Evolutionary conservation across 2,888 invertebrate species (phyloP).

Genomic region (Tetrapedia diversipes): DNA sequence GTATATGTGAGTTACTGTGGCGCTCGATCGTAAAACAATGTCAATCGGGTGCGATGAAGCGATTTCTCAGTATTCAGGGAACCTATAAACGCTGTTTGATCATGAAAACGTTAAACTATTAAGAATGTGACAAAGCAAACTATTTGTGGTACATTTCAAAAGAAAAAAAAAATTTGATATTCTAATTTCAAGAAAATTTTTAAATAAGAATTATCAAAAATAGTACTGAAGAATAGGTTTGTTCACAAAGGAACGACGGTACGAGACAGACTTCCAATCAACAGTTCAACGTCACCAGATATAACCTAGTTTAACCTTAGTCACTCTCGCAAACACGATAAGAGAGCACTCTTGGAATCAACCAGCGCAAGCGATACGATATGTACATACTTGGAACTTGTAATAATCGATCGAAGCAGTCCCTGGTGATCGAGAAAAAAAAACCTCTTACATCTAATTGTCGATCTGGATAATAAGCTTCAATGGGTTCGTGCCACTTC

Average conservation of each 20-base stretch:
- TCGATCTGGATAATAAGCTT: slow-evolving; percentile 67
- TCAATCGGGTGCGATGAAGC: slow-evolving; percentile 55
- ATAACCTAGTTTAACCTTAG: slow-evolving; percentile 14
- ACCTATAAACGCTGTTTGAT: background rate
- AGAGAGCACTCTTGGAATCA: slow-evolving; percentile 9
- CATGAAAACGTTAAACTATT: slow-evolving; percentile 15
- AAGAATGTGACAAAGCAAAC: too few relatives aligned
- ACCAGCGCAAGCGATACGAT: background rate
- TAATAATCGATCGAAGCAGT: slow-evolving; percentile 40
- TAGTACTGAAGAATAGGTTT: too few relatives aligned
- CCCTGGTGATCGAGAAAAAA: slow-evolving; percentile 39
- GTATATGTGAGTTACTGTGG: slow-evolving; percentile 53
- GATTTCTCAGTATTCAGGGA: slow-evolving; percentile 49
- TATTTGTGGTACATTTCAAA: too few relatives aligned
- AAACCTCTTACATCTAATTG: slow-evolving; percentile 67
- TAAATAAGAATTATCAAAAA: too few relatives aligned
- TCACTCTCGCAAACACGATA: slow-evolving; percentile 17
- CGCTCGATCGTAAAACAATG: slow-evolving; percentile 61
- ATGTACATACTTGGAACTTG: slow-evolving; percentile 25
- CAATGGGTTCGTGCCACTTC: slow-evolving; percentile 49
- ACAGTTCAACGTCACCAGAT: background rate
- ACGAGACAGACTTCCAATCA: too few relatives aligned
- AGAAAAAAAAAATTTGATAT: too few relatives aligned
- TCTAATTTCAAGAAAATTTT: too few relatives aligned
- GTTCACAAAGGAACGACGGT: too few relatives aligned